Conservation (phyloP, 2,797 vertebrate genomes). For the Sebastes trivittatus region DNA sequence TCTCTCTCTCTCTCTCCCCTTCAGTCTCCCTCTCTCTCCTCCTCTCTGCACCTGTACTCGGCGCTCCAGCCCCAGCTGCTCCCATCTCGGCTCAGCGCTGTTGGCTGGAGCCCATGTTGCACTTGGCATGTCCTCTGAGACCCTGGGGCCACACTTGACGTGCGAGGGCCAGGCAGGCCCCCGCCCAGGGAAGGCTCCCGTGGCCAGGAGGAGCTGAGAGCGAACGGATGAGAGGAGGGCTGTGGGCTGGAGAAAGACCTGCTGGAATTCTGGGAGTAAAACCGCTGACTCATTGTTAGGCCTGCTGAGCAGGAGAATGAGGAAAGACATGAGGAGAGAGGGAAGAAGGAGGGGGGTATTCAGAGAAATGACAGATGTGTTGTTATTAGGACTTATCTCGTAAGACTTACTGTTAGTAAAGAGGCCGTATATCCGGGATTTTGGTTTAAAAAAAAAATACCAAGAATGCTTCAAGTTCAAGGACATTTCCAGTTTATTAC, state of each 20-base stretch:
- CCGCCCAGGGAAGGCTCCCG: slow-evolving; percentile 69
- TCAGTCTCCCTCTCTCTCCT: slow-evolving; percentile 44
- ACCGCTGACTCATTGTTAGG: slow-evolving; percentile 66
- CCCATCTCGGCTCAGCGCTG: slow-evolving; percentile 66
- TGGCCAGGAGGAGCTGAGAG: slow-evolving; percentile 70
- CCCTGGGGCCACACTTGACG: slow-evolving; percentile 81
- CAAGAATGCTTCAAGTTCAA: not conserved
- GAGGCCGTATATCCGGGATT: not conserved
- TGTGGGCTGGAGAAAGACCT: slow-evolving; percentile 63
- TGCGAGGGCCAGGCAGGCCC: slow-evolving; percentile 74
- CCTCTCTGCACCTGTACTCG: slow-evolving; percentile 82
- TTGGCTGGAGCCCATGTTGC: slow-evolving; percentile 82
- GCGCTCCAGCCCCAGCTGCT: slow-evolving; percentile 76
- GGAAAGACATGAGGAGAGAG: slow-evolving; percentile 9
- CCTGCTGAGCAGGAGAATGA: slow-evolving; percentile 17
- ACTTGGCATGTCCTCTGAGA: slow-evolving; percentile 85
- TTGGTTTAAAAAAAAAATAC: not conserved
- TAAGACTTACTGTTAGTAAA: not conserved
- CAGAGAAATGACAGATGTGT: slow-evolving; percentile 31
- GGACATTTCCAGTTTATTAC: not conserved
- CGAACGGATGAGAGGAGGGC: slow-evolving; percentile 57
- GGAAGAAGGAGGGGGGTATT: not conserved
- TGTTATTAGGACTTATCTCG: not conserved
- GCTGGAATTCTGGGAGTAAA: slow-evolving; percentile 68
- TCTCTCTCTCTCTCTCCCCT: not conserved